Percentiles rank a stretch among this genome's conserved stretches.
Evolutionary conservation across 2,888 invertebrate genomes (phyloP).

Genomic region (Brachypterus glaber): DNA sequence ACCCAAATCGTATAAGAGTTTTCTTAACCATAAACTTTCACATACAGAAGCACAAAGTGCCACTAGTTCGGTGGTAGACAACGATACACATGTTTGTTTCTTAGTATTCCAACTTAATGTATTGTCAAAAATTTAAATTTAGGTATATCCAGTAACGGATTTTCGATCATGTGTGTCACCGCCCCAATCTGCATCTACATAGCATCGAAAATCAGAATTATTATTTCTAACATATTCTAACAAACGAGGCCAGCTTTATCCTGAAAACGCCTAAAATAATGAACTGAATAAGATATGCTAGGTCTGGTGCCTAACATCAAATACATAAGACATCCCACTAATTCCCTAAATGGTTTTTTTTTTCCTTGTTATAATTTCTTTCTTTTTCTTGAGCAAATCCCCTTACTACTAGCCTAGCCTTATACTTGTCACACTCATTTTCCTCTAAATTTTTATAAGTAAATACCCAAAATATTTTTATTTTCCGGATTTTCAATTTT

Average conservation of each 20-base stretch:
- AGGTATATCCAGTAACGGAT: conserved; percentile 44
- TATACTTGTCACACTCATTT: conserved; percentile 23
- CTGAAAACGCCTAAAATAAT: conserved; percentile 15
- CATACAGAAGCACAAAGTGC: conserved; percentile 12
- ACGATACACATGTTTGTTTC: conserved; percentile 17
- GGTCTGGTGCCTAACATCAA: conserved; percentile 14
- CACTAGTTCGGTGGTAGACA: conserved; percentile 15
- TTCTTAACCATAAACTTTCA: conserved; percentile 15
- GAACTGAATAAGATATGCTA: conserved; percentile 13
- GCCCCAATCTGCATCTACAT: conserved; percentile 14
- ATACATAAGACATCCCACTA: conserved; percentile 15
- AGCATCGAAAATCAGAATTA: conserved; percentile 8
- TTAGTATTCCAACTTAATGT: conserved; percentile 15
- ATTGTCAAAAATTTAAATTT: too few species aligned
- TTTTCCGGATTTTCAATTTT: conserved; percentile 3
- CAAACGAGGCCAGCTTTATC: too few species aligned
- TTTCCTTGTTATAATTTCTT: too few species aligned
- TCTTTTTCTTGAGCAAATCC: conserved; percentile 26
- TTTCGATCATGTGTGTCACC: conserved; percentile 22
- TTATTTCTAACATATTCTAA: too few species aligned
- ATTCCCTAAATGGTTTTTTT: conserved; percentile 12
- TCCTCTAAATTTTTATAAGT: conserved; percentile 18
- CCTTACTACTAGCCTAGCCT: conserved; percentile 23
- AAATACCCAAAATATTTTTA: conserved; percentile 14
- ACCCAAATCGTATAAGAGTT: conserved; percentile 14